These are phyloP conservation scores for Heterodera filipjevi DNA, from an alignment of 2,888 invertebrate genomes.

Conservation along the genomic window DNA sequence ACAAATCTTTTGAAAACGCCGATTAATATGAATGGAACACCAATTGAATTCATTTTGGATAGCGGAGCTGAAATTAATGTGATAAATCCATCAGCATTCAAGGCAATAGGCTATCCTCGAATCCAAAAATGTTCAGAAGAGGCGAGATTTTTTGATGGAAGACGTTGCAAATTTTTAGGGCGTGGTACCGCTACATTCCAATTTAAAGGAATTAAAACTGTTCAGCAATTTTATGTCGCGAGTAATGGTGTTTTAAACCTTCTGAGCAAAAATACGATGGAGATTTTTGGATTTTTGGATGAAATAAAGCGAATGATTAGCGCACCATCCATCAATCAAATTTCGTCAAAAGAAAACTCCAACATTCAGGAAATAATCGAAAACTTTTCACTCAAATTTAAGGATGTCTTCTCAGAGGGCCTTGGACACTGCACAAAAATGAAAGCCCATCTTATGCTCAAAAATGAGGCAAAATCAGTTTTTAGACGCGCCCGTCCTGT, in stretches of 20 bases:
- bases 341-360: neutral
- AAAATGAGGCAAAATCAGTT: neutral
- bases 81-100: neutral
- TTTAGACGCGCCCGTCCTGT: conserved; percentile 15
- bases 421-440: conserved; percentile 12
- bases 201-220: neutral
- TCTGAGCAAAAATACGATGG: neutral
- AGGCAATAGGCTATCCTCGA: neutral
- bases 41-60: neutral
- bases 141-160: neutral
- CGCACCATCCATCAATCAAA: neutral
- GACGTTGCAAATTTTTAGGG: neutral
- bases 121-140: neutral
- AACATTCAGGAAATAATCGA: neutral
- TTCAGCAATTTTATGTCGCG: neutral
- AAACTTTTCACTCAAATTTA: neutral
- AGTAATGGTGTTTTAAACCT: neutral
- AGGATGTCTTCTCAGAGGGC: conserved; percentile 11
- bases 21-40: neutral
- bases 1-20: neutral
- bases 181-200: neutral
- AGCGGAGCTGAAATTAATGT: neutral
- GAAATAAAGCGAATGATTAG: neutral
- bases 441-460: no score
- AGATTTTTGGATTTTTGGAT: neutral